These are phyloP conservation scores for Glossosoma conforme DNA, from an alignment of 1,140 invertebrate genomes.

Conservation along the genomic window DNA sequence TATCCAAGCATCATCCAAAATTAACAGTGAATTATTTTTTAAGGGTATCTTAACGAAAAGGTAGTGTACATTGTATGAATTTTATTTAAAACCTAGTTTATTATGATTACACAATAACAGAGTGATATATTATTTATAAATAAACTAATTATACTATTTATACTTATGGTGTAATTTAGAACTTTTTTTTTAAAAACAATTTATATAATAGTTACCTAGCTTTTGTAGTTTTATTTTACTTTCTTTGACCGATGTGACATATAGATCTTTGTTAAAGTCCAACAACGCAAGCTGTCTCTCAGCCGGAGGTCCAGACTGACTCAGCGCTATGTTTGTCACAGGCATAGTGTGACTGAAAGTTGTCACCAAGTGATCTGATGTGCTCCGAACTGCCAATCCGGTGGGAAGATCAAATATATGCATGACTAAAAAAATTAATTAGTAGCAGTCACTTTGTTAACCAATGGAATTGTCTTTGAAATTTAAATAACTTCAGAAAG, in stretches of 20 bases:
- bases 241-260: constrained; percentile 58
- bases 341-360: constrained; percentile 59
- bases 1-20: too few species aligned
- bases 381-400: constrained; percentile 60
- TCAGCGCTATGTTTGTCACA: constrained; percentile 68
- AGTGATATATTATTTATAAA: too few species aligned
- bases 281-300: constrained; percentile 44
- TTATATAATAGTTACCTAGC: constrained; percentile 62
- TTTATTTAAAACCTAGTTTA: too few species aligned
- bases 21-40: too few species aligned
- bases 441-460: constrained; percentile 9
- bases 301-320: constrained; percentile 66
- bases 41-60: too few species aligned
- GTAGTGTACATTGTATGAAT: too few species aligned
- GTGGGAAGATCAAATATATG: constrained; percentile 78
- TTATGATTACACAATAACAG: too few species aligned
- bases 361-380: constrained; percentile 55
- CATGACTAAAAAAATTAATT: constrained; percentile 57
- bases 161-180: too few species aligned
- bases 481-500: constrained; percentile 4
- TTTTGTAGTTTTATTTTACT: constrained; percentile 65
- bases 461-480: constrained; percentile 11
- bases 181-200: too few species aligned
- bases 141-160: too few species aligned
- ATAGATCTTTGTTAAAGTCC: constrained; percentile 46